Percentiles rank a stretch among this genome's conserved stretches.
These are phyloP conservation scores for Cyclura pinguis DNA, from an alignment of 2,797 vertebrate genomes.

Conservation along the genomic window DNA sequence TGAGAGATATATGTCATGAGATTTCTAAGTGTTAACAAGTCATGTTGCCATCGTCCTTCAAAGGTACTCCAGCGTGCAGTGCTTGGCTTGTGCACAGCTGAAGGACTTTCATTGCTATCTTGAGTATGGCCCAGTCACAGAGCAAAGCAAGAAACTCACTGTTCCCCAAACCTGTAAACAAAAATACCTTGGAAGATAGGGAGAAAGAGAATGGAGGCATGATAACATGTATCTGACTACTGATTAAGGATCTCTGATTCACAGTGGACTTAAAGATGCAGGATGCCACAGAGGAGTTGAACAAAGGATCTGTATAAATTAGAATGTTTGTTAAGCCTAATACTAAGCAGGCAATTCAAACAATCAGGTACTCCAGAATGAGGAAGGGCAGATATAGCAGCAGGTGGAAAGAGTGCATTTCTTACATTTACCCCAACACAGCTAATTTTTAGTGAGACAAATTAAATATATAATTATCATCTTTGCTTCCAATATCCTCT, in stretches of 20 bases:
- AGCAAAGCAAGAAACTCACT: background rate
- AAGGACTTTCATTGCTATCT: background rate
- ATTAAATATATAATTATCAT: background rate
- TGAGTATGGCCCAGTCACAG: background rate
- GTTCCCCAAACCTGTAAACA: background rate
- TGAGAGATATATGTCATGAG: conserved; percentile 9
- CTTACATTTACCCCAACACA: background rate
- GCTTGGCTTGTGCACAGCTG: background rate
- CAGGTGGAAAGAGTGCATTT: background rate
- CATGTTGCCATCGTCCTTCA: conserved; percentile 12
- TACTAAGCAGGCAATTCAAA: background rate
- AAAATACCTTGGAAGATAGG: conserved; percentile 17
- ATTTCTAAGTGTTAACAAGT: conserved; percentile 27
- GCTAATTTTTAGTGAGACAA: background rate
- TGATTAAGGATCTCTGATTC: conserved; percentile 45
- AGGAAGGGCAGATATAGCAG: background rate
- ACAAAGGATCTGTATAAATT: background rate
- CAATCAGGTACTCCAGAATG: background rate
- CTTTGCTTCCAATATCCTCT: background rate
- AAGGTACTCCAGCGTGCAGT: background rate
- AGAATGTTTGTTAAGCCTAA: background rate
- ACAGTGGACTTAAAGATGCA: background rate
- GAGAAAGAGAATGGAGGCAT: conserved; percentile 19
- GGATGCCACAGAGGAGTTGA: background rate
- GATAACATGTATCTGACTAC: conserved; percentile 20